Conservation (phyloP, 2,797 vertebrate species). For the Macrochelys suwanniensis region DNA sequence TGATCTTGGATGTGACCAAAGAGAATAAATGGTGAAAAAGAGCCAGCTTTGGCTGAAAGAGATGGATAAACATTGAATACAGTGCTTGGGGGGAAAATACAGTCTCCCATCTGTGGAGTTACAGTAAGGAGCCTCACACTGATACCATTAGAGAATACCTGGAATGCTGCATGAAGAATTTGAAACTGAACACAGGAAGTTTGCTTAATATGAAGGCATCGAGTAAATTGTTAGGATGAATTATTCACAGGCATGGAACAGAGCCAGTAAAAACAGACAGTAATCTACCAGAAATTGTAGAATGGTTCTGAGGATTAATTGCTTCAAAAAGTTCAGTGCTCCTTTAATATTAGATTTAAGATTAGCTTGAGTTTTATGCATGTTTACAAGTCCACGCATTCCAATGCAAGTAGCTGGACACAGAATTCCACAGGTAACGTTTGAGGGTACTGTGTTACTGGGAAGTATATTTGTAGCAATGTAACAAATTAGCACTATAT, state of each 20-base stretch:
- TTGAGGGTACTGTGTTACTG: neutral
- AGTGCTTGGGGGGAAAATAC: neutral
- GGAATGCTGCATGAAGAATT: neutral
- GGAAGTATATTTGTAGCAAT: neutral
- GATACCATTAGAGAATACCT: neutral
- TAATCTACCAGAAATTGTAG: neutral
- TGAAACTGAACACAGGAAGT: neutral
- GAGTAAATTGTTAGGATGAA: neutral
- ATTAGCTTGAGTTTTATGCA: neutral
- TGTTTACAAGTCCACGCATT: neutral
- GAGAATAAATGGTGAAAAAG: neutral
- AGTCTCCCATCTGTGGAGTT: neutral
- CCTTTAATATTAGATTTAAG: neutral
- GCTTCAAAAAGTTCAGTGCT: neutral
- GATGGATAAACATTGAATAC: neutral
- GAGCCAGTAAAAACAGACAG: constrained; percentile 37
- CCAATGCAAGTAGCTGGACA: neutral
- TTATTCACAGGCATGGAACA: constrained; percentile 11
- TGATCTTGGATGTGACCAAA: neutral
- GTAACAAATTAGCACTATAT: neutral
- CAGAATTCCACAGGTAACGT: neutral
- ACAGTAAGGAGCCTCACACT: neutral
- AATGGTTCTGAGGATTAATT: neutral
- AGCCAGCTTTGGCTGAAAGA: fast-evolving
- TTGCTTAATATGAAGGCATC: neutral